Evolutionary conservation across 2,113 vertebrate species (phyloP), one percentile per base, ranked within the genome.

Genomic region (Accipiter virgatus): DNA sequence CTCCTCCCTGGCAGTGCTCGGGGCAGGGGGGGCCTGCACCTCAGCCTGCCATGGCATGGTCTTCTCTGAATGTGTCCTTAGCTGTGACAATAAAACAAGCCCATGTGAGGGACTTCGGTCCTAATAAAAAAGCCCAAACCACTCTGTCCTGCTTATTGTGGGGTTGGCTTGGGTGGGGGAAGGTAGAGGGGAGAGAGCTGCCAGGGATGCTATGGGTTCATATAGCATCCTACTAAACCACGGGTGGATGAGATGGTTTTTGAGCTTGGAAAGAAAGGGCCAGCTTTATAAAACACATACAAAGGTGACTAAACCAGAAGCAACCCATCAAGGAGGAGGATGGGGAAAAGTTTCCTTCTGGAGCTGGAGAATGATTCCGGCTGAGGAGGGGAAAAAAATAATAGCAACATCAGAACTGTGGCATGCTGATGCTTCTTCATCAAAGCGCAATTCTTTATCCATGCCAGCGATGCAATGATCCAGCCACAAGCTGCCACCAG

Each of bases 81-180:
- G 14, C 40, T 73, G 75, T 85, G 73, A 82, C 63, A 94, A 92
- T 81, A 74, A 95, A 97, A 63, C 14, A 50, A 92, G 53, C 40
- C 63, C 38, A 31, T 32, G 14, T 38, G n/a, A 86, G 40, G n/a
- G 75, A 8, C 42, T 88, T 58, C 73, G 68, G 20, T 73, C 43
- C 65, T 48, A 56, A 82, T 82, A 63, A 90, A 81, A 22, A 16
- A 43, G 0, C 22, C 40, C 40, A 67, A 40, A 72, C 8, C 9
- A 3, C 25, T 75, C 25, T 73, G 53, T 91, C 16, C 55, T 91
- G 22, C 18, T 82, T 59, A 5, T n/a, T 62, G 52, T 36, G 62
- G 50, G 43, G 20, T 31, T 70, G 66, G 14, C 47, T 56, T 58
- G 29, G 26, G 3, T 11, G 13, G 14, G 9, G 21, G 12, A 6